phyloP scores from a whole-genome alignment of 2,888 invertebrate species.

The Mellilla xanthometata region DNA sequence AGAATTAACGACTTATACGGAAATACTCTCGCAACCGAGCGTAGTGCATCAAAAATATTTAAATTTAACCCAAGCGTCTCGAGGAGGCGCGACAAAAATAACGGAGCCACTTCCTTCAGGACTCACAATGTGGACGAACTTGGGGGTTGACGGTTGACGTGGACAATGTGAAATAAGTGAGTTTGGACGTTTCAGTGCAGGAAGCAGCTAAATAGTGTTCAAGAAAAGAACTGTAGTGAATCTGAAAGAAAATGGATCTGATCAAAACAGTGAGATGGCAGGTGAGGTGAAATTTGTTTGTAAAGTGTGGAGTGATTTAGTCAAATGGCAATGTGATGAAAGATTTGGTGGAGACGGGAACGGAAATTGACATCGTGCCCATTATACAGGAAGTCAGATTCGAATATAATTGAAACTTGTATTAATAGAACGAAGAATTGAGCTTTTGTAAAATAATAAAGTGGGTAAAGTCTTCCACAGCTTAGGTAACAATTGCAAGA shows the following conservation, averaged over 20 bases:
- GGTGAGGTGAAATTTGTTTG: conserved; percentile 4
- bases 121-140: conserved; percentile 26
- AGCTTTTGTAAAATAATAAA: no score
- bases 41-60: conserved; percentile 70
- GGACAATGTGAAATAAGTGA: conserved; percentile 12
- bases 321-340: neutral
- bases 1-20: conserved; percentile 34
- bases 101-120: conserved; percentile 39
- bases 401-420: neutral
- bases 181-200: conserved; percentile 1
- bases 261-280: conserved; percentile 11
- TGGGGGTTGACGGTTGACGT: conserved; percentile 13
- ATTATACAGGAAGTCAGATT: neutral
- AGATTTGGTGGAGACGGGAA: neutral
- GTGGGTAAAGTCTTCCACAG: no score
- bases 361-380: conserved; percentile 1
- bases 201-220: neutral
- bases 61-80: conserved; percentile 56
- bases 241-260: conserved; percentile 10
- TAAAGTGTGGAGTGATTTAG: neutral
- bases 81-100: conserved; percentile 62
- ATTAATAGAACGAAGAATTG: neutral
- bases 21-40: conserved; percentile 38
- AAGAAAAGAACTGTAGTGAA: neutral
- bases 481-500: no score